Percentiles rank a stretch among this genome's conserved stretches.
Evolutionary conservation across 2,113 vertebrate species (phyloP).

Genomic region (Axis porcinus): DNA sequence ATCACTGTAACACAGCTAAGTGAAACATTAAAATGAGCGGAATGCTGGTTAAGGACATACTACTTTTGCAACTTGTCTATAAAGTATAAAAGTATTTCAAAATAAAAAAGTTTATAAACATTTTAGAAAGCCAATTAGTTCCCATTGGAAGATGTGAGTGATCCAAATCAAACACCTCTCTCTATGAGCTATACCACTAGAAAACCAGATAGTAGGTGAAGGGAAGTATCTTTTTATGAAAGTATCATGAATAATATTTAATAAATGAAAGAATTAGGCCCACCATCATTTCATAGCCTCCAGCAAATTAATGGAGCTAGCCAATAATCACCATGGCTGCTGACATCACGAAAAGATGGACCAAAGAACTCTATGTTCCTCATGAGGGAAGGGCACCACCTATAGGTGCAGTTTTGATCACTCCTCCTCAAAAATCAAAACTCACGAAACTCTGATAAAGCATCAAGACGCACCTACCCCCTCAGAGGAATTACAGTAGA

Average conservation of each 20-base stretch:
- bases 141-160: not conserved
- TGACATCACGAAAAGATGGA: not conserved
- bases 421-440: not conserved
- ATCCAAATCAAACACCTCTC: not conserved
- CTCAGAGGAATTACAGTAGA: not conserved
- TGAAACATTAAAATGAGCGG: not conserved
- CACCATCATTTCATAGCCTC: not conserved
- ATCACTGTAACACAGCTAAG: not conserved
- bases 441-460: not conserved
- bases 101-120: not conserved
- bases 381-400: not conserved
- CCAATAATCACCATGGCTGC: not conserved
- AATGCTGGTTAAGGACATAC: not conserved
- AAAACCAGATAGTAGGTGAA: not conserved
- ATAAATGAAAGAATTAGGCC: not conserved
- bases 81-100: not conserved
- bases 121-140: not conserved
- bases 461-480: not conserved
- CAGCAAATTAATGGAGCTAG: not conserved
- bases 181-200: not conserved
- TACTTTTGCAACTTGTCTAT: not conserved
- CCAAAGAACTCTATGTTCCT: not conserved
- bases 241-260: not conserved
- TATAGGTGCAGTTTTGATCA: not conserved
- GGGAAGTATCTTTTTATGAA: not conserved